phyloP scores from a whole-genome alignment of 2,888 invertebrate species.

The Pilophorus perplexus region DNA sequence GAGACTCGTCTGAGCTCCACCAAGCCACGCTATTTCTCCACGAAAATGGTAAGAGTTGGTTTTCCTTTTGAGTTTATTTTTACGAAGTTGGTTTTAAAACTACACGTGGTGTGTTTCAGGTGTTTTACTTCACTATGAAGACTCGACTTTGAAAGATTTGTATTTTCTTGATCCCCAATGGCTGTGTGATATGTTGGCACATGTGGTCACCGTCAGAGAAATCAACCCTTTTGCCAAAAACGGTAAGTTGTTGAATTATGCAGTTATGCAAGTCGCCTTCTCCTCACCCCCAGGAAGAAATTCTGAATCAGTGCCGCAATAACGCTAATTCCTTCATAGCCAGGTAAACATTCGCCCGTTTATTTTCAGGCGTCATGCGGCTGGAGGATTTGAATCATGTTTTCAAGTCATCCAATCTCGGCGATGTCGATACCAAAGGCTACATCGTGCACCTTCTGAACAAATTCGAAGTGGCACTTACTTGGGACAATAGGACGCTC shows the following conservation, averaged over 20 bases:
- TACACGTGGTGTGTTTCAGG: slow-evolving; percentile 56
- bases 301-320: no score
- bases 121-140: slow-evolving; percentile 89
- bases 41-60: slow-evolving; percentile 72
- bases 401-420: slow-evolving; percentile 82
- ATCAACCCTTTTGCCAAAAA: slow-evolving; percentile 92
- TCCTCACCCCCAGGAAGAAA: no score
- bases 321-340: no score
- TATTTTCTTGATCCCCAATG: slow-evolving; percentile 98
- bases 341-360: no score
- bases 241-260: no score
- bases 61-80: background rate
- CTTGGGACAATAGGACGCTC: slow-evolving; percentile 88
- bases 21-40: slow-evolving; percentile 96
- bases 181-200: slow-evolving; percentile 96
- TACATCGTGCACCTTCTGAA: slow-evolving; percentile 88
- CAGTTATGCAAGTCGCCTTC: no score
- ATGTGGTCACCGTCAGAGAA: slow-evolving; percentile 94
- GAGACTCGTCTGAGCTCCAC: slow-evolving; percentile 87
- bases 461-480: slow-evolving; percentile 95
- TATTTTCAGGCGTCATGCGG: slow-evolving; percentile 88
- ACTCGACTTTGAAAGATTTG: slow-evolving; percentile 87
- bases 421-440: slow-evolving; percentile 66
- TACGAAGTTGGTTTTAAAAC: background rate
- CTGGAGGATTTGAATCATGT: slow-evolving; percentile 87